A percentile compares a stretch with the other conserved stretches of the same genome.
Evolutionary conservation across 2,888 invertebrate genomes (phyloP).

Genomic region (Rhogogaster chlorosoma): DNA sequence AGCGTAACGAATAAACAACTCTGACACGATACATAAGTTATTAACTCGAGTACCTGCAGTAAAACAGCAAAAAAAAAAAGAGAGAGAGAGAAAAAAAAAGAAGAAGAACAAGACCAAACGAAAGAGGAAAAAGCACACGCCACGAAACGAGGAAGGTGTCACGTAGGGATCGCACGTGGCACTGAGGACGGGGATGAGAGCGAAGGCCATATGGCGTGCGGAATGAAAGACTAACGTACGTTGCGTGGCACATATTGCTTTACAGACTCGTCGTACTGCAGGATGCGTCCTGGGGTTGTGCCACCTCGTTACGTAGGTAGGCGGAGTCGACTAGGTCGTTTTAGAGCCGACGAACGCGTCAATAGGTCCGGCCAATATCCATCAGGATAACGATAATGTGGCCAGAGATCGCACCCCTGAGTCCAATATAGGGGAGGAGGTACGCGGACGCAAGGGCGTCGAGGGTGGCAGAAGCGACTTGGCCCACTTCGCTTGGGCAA

Average conservation of each 20-base stretch:
- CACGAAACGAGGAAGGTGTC: conserved; percentile 25
- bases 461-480: conserved; percentile 44
- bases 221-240: conserved; percentile 42
- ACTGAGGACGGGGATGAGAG: neutral
- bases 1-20: conserved; percentile 11
- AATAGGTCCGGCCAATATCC: conserved; percentile 58
- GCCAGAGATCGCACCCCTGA: conserved; percentile 59
- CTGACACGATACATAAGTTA: conserved; percentile 26
- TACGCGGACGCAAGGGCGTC: conserved; percentile 11
- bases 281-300: conserved; percentile 24
- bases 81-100: no score
- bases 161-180: conserved; percentile 36
- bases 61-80: neutral
- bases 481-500: conserved; percentile 62
- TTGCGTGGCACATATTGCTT: conserved; percentile 43
- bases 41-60: neutral
- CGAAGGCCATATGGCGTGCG: conserved; percentile 36
- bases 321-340: conserved; percentile 31
- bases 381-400: conserved; percentile 63
- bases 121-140: neutral
- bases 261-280: conserved; percentile 13
- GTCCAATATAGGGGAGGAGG: conserved; percentile 54
- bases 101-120: neutral
- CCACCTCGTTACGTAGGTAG: conserved; percentile 29
- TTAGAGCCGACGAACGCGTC: conserved; percentile 45